Evolutionary conservation across 2,113 vertebrate species (phyloP).

Genomic region (Anguilla rostrata): DNA sequence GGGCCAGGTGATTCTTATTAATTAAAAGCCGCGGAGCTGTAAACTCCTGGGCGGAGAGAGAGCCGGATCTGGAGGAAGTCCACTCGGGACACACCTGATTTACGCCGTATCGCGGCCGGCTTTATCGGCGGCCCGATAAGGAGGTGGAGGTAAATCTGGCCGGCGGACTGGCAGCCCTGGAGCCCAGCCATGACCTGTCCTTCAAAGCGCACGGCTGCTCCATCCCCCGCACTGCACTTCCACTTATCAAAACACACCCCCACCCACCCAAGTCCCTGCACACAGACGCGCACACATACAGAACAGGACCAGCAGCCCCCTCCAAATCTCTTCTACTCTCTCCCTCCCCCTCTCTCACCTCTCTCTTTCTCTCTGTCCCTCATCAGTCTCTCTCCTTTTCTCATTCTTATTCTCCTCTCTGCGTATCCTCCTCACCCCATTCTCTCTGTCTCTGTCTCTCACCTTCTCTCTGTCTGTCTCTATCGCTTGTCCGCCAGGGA

Average conservation of each 20-base stretch:
- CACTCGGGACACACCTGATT: constrained; percentile 58
- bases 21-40: constrained; percentile 61
- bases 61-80: constrained; percentile 47
- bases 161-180: constrained; percentile 49
- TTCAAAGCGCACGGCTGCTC: constrained; percentile 58
- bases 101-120: constrained; percentile 57
- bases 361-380: not conserved
- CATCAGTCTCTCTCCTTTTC: not conserved
- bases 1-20: constrained; percentile 66
- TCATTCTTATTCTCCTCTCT: too few species aligned
- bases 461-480: not conserved
- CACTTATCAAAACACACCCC: constrained; percentile 35
- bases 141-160: constrained; percentile 60
- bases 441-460: too few species aligned
- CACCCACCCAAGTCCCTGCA: constrained; percentile 27
- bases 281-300: not conserved
- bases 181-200: constrained; percentile 59
- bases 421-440: too few species aligned
- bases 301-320: not conserved
- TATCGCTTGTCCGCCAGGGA: too few species aligned
- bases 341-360: not conserved
- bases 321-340: not conserved
- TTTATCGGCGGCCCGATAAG: constrained; percentile 63
- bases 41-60: constrained; percentile 36
- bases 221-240: constrained; percentile 59